A percentile compares a stretch with the other conserved stretches of the same genome.
phyloP scores from a whole-genome alignment of 2,113 vertebrate genomes.

The Tapirus terrestris region DNA sequence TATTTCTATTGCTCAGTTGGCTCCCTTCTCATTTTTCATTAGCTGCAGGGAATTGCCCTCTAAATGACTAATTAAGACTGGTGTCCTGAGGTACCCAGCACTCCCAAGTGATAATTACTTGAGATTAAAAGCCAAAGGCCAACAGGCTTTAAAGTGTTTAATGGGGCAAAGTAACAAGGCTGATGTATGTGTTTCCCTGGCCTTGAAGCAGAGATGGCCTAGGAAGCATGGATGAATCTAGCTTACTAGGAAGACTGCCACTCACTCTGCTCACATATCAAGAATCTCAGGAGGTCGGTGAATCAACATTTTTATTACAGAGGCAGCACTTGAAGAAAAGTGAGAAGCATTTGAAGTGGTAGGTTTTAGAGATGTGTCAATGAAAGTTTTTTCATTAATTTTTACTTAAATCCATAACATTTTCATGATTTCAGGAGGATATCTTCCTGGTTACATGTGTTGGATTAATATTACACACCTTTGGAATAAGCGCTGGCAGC shows the following conservation, averaged over 20 bases:
- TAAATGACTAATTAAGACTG: slow-evolving; percentile 74
- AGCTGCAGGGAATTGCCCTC: slow-evolving; percentile 59
- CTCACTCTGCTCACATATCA: not conserved
- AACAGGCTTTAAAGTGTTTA: slow-evolving; percentile 69
- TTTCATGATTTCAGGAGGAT: not conserved
- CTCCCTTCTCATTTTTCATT: slow-evolving; percentile 59
- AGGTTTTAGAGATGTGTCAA: not conserved
- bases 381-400: not conserved
- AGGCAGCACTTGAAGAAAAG: not conserved
- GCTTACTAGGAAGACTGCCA: not conserved
- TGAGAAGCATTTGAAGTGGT: not conserved
- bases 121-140: slow-evolving; percentile 76
- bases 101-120: slow-evolving; percentile 73
- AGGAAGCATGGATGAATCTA: not conserved
- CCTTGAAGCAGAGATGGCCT: not conserved
- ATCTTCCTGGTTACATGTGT: not conserved
- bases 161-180: slow-evolving; percentile 72
- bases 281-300: not conserved
- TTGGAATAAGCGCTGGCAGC: not conserved
- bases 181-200: slow-evolving; percentile 58
- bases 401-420: not conserved
- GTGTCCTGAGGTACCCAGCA: slow-evolving; percentile 67
- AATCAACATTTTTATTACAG: not conserved
- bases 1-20: slow-evolving; percentile 50
- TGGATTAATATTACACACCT: not conserved